Evolutionary conservation across 2,797 vertebrate species (phyloP).

Genomic region (Sarcophilus harrisii): DNA sequence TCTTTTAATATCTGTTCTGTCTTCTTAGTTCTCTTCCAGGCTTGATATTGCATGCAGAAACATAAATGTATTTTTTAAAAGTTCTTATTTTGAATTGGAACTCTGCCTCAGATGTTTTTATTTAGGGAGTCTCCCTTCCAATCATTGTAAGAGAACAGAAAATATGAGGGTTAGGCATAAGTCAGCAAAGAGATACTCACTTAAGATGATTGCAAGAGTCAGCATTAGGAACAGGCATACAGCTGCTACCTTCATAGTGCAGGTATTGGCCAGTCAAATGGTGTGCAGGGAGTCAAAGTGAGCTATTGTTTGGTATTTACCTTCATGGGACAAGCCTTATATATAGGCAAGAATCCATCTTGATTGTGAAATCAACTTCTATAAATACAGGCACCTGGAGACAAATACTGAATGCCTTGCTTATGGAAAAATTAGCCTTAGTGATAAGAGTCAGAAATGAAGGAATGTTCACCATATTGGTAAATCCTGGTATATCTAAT

Average conservation of each 20-base stretch:
- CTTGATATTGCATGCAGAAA: not conserved
- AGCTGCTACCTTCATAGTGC: slow-evolving; percentile 36
- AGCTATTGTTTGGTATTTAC: too few species aligned
- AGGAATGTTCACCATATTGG: too few species aligned
- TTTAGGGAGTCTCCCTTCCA: not conserved
- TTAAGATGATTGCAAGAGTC: not conserved
- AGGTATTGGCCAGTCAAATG: not conserved
- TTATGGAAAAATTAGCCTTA: too few species aligned
- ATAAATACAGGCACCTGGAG: too few species aligned
- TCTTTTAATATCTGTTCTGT: not conserved
- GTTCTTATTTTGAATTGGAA: not conserved
- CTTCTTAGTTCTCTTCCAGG: not conserved
- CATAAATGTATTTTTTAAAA: slow-evolving; percentile 12
- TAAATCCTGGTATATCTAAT: too few species aligned
- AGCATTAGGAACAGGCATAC: slow-evolving; percentile 34
- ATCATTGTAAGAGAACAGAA: not conserved
- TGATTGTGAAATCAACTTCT: too few species aligned
- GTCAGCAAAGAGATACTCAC: slow-evolving; percentile 55
- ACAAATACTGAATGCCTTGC: too few species aligned
- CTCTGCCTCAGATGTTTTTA: not conserved
- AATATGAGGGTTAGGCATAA: not conserved
- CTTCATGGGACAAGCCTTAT: too few species aligned
- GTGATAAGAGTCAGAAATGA: too few species aligned
- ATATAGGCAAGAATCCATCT: too few species aligned
- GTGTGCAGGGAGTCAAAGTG: not conserved